phyloP scores from a whole-genome alignment of 2,888 invertebrate genomes.

The Pemphredon lugubris region DNA sequence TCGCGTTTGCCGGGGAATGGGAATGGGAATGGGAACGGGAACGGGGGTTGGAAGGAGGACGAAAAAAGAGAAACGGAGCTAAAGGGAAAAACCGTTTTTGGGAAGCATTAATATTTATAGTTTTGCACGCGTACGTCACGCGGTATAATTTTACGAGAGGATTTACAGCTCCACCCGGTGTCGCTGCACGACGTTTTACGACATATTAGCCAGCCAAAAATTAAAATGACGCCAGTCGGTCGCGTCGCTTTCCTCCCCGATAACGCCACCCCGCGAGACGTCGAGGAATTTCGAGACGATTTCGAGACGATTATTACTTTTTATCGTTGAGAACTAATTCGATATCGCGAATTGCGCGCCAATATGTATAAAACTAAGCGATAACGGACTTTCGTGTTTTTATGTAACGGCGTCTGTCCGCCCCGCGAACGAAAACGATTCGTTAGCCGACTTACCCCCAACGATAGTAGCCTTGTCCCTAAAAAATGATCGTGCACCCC shows the following conservation, averaged over 20 bases:
- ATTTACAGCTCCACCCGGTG: constrained; percentile 75
- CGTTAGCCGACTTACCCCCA: constrained; percentile 67
- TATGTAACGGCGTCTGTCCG: constrained; percentile 49
- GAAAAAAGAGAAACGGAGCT: constrained; percentile 57
- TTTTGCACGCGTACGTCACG: constrained; percentile 74
- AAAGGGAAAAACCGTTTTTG: constrained; percentile 72
- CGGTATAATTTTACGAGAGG: constrained; percentile 77
- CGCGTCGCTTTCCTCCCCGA: neutral
- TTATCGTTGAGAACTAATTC: too few species aligned
- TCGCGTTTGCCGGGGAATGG: constrained; percentile 63
- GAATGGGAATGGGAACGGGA: constrained; percentile 50
- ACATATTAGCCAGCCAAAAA: constrained; percentile 49
- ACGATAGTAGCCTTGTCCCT: constrained; percentile 69
- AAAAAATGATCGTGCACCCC: constrained; percentile 78
- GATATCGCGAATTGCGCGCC: too few species aligned
- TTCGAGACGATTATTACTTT: neutral
- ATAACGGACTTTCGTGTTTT: constrained; percentile 40
- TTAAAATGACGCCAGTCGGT: constrained; percentile 27
- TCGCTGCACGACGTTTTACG: constrained; percentile 66
- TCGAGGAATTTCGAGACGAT: neutral
- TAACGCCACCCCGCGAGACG: neutral
- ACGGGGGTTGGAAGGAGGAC: constrained; percentile 45
- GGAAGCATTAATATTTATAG: constrained; percentile 80
- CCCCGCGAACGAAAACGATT: constrained; percentile 63
- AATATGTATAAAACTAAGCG: neutral